phyloP scores from a whole-genome alignment of 2,797 vertebrate genomes.

The Clarias platycephalus region DNA sequence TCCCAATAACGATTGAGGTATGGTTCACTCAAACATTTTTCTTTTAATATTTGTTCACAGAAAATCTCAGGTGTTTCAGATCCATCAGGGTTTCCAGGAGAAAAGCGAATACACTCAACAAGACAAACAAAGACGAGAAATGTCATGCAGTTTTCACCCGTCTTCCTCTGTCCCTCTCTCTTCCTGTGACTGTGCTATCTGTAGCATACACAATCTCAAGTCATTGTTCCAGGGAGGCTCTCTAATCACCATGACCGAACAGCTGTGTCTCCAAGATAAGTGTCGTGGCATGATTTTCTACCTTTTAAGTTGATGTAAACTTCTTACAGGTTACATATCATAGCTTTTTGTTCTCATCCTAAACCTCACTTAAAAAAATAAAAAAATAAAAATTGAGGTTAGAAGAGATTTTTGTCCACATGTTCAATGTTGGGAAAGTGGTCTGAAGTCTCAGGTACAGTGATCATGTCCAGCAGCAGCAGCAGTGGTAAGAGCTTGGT shows the following conservation, averaged over 20 bases:
- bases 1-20: constrained; percentile 30
- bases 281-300: not conserved
- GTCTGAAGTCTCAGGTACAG: not conserved
- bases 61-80: constrained; percentile 9
- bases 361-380: not conserved
- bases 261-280: constrained; percentile 23
- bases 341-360: constrained; percentile 3
- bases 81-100: constrained; percentile 28
- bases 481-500: not conserved
- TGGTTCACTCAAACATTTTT: constrained; percentile 30
- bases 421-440: not conserved
- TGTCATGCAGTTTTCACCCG: constrained; percentile 5
- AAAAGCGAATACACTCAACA: not conserved
- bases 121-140: constrained; percentile 32
- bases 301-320: constrained; percentile 1
- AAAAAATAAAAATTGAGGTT: not conserved
- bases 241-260: not conserved
- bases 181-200: constrained; percentile 38
- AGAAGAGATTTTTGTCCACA: constrained; percentile 15
- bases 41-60: not conserved
- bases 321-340: not conserved
- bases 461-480: constrained; percentile 18
- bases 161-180: constrained; percentile 13
- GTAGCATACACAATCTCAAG: constrained; percentile 21
- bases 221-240: constrained; percentile 20